Percentiles rank a stretch among this genome's conserved stretches.
Conservation (phyloP, 2,797 vertebrate genomes). For the Pelochelys cantorii region DNA sequence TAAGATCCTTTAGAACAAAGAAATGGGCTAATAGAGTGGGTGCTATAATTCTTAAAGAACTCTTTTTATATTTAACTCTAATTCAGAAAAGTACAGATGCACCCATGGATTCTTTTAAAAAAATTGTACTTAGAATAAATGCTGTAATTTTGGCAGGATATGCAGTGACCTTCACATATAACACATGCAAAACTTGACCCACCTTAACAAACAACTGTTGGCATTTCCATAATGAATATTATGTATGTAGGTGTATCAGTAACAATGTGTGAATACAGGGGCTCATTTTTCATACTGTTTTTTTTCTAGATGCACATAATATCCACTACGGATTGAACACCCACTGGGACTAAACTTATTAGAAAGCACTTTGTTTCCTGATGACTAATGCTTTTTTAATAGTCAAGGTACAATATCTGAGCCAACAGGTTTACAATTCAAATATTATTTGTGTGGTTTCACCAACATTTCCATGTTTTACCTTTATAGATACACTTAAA, state of each 20-base stretch:
- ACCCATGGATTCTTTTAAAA: background rate
- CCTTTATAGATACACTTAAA: background rate
- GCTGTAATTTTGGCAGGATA: background rate
- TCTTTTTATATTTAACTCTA: background rate
- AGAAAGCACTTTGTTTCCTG: conserved; percentile 33
- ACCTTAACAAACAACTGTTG: background rate
- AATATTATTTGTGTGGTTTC: conserved; percentile 25
- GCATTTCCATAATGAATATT: conserved; percentile 4
- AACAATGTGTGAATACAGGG: background rate
- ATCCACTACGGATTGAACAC: background rate
- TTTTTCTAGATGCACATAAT: background rate
- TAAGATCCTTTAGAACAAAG: background rate
- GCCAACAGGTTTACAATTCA: conserved; percentile 20
- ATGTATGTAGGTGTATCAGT: background rate
- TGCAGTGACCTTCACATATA: background rate
- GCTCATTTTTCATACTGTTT: background rate
- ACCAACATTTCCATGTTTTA: conserved; percentile 18
- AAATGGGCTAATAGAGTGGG: conserved; percentile 8
- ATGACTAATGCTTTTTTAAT: conserved; percentile 11
- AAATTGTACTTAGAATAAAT: background rate
- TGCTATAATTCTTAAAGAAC: background rate
- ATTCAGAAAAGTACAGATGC: background rate
- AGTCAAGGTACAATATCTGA: background rate
- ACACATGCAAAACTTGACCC: background rate
- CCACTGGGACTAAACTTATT: background rate